Evolutionary conservation across 35 echinoderm and acorn worm species (phyloP), one percentile per base, ranked within the genome.

Genomic region (Lytechinus variegatus): DNA sequence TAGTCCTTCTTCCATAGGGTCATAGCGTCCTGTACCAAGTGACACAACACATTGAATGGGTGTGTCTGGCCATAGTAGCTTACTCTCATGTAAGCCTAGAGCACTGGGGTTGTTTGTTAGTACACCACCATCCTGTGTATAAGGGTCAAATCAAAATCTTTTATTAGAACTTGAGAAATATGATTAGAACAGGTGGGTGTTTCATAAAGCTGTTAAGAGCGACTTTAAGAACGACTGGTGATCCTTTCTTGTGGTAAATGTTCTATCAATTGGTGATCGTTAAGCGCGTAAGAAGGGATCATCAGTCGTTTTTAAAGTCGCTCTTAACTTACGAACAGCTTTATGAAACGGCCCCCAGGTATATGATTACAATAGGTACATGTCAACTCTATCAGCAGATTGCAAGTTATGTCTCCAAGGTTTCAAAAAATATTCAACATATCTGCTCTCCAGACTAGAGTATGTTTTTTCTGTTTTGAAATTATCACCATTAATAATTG

Each of bases 81-180:
- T 96, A 52, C 98, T 98, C 61, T 99, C 98, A 90, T 99, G 98
- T 21, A 99, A 19, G 61, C 95, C 98, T 12, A 99, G 86, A 14
- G 98, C 98, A 95, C 96, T 96, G 0, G 98, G 98, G 61, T 99
- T 99, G 94, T 99, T 98, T 86, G 97, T 98, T n/a, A 99, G 61
- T 7, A 99, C 95, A 91, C 98, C 98, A 86, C 98, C 98, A 98
- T 99, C 98, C 98, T 99, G 86, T 87, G 79, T 5, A 11, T n/a
- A 79, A 79, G 4, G 33, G 66, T 79, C 16, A 24, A 14, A 79
- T 19, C 19, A 5, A 71, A 8, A 56, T 56, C 8, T 71, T 71
- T 19, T 21, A 71, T 71, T 71, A 71, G 61, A 5, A 19, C 61
- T 71, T 71, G 55, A 56, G 55, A 56, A 56, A 56, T 11, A 56